phyloP scores from a whole-genome alignment of 2,888 invertebrate genomes.

The Platycheirus rosarum region DNA sequence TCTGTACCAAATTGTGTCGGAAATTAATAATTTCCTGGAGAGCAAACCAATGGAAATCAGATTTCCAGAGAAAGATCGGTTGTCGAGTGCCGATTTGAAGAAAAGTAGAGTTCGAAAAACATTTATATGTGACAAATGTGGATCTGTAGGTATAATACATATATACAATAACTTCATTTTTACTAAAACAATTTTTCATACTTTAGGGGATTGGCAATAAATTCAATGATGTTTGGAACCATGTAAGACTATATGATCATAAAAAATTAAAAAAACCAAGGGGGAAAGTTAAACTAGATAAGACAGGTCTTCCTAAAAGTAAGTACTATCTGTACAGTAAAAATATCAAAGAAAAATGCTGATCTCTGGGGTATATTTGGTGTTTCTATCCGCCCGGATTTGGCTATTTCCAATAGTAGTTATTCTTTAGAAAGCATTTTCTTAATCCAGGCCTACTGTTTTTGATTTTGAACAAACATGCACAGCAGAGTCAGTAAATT shows the following conservation, averaged over 20 bases:
- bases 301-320: conserved; percentile 48
- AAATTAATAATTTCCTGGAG: conserved; percentile 39
- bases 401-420: no score
- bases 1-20: conserved; percentile 21
- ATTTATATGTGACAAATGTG: conserved; percentile 35
- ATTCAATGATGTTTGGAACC: background rate
- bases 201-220: conserved; percentile 11
- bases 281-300: background rate
- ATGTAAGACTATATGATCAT: conserved; percentile 5
- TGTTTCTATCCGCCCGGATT: no score
- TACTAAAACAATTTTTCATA: background rate
- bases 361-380: no score
- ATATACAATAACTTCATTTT: no score
- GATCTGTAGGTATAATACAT: background rate
- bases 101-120: conserved; percentile 9
- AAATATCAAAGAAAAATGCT: background rate
- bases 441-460: no score
- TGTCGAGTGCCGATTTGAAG: background rate
- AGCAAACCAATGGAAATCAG: conserved; percentile 26
- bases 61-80: background rate
- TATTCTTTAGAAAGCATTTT: no score
- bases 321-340: no score
- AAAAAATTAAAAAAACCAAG: background rate
- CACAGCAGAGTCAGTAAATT: no score
- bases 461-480: no score